Evolutionary conservation across 2,113 vertebrate species (phyloP).

Genomic region (Engystomops pustulosus): DNA sequence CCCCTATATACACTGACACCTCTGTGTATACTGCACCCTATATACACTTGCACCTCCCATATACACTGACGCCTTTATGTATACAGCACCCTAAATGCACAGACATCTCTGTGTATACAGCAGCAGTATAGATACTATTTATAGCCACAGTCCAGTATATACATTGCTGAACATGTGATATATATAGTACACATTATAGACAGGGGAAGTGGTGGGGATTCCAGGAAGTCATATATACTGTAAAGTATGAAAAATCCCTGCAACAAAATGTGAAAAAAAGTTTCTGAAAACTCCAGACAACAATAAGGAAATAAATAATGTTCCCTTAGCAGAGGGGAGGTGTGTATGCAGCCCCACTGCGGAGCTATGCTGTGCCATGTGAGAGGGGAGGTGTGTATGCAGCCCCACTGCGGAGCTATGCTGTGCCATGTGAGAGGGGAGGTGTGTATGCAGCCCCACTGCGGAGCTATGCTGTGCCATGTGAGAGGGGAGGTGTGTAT

Average conservation of each 20-base stretch:
- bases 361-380: background rate
- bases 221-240: background rate
- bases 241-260: background rate
- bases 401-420: too few species aligned
- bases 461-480: too few species aligned
- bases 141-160: background rate
- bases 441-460: too few species aligned
- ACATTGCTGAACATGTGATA: background rate
- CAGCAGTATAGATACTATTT: background rate
- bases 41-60: background rate
- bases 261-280: background rate
- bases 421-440: too few species aligned
- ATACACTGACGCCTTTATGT: background rate
- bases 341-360: background rate
- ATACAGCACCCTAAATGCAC: background rate
- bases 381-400: too few species aligned
- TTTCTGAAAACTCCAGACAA: conserved; percentile 1
- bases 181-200: background rate
- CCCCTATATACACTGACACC: background rate
- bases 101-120: background rate
- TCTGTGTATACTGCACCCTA: background rate
- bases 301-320: background rate
- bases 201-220: background rate
- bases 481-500: too few species aligned
- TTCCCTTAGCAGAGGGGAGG: background rate